Percentiles rank a stretch among this genome's conserved stretches.
These are phyloP conservation scores for Oxycera nigricornis DNA, from an alignment of 2,888 invertebrate species.

Conservation along the genomic window DNA sequence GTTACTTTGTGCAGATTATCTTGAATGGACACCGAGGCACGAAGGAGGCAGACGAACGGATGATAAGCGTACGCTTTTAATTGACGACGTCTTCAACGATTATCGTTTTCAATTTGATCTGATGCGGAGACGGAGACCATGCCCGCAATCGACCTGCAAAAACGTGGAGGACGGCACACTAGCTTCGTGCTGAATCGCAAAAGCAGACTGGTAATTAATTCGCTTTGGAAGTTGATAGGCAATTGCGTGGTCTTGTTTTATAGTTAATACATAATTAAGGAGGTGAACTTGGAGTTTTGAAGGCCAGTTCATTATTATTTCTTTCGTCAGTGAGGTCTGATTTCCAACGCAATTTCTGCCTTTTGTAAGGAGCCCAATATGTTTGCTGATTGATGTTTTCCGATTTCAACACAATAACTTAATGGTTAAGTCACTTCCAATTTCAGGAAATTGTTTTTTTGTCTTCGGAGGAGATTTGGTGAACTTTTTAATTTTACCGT, in stretches of 20 bases:
- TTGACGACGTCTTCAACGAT: conserved; percentile 38
- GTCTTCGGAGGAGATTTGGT: too few relatives aligned
- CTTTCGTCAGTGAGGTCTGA: too few relatives aligned
- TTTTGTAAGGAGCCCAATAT: too few relatives aligned
- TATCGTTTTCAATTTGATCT: conserved; percentile 38
- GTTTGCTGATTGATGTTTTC: too few relatives aligned
- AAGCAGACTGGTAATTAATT: conserved; percentile 30
- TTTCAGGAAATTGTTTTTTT: too few relatives aligned
- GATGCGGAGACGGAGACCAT: not conserved
- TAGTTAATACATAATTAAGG: conserved; percentile 31
- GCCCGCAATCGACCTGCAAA: not conserved
- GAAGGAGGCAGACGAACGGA: conserved; percentile 9
- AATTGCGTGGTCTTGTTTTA: conserved; percentile 29
- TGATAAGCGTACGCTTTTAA: conserved; percentile 33
- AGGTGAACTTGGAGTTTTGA: not conserved
- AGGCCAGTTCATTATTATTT: too few relatives aligned
- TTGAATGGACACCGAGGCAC: conserved; percentile 14
- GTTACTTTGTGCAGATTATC: conserved; percentile 39
- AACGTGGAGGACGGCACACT: not conserved
- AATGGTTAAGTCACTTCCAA: too few relatives aligned
- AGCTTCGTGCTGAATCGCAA: conserved; percentile 26
- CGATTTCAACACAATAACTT: too few relatives aligned
- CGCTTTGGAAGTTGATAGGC: conserved; percentile 6
- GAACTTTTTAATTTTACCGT: too few relatives aligned
- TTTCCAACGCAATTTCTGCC: too few relatives aligned